Evolutionary conservation across 2,888 invertebrate species (phyloP), one percentile per base, ranked within the genome.

Genomic region (Opisthograptis luteolata): DNA sequence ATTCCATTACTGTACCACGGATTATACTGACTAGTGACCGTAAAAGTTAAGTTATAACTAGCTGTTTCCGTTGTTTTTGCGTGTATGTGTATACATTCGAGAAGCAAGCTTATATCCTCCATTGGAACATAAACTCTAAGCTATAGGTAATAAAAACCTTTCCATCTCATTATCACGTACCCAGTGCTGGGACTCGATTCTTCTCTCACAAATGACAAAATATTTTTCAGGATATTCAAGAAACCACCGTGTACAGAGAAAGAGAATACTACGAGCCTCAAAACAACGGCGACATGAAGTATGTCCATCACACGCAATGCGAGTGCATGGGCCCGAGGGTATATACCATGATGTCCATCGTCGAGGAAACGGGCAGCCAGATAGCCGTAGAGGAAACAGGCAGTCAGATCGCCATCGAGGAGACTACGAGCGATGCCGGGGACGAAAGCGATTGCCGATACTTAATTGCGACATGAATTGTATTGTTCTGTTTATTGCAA

Each of bases 341-440:
- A n/a, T n/a, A n/a, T n/a, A n/a, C n/a, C n/a, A 73, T 87, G 57
- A 62, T 70, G 31, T 62, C 75, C 1, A 74, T 89, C 12, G 62
- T 75, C 1, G 88, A 89, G 53, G 87, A 88, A 63, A 86, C 85
- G 22, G 76, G 60, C 55, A 87, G 87, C 59, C 81, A 87, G 58
- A 52, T 87, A 30, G 81, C 77, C 20, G 75, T 82, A 13, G 84
- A 83, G 28, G 84, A 84, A 34, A 51, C 72, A 22, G 68, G 68
- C 46, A 64, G 64, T 56, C 79, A 79, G 9, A 44, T 45, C 10
- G 66, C 25, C 25, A 10, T 5, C 10, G 25, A 10, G 9, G 17
- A 17, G 55, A 73, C n/a, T n/a, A n/a, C n/a, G 64, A 59, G 37
- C 68, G 70, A 22, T 62, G 57, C 41, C 65, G 58, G 13, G 48